Percentiles rank a stretch among this genome's conserved stretches.
phyloP scores from a whole-genome alignment of 2,113 vertebrate genomes.

The Gobiocypris rarus region DNA sequence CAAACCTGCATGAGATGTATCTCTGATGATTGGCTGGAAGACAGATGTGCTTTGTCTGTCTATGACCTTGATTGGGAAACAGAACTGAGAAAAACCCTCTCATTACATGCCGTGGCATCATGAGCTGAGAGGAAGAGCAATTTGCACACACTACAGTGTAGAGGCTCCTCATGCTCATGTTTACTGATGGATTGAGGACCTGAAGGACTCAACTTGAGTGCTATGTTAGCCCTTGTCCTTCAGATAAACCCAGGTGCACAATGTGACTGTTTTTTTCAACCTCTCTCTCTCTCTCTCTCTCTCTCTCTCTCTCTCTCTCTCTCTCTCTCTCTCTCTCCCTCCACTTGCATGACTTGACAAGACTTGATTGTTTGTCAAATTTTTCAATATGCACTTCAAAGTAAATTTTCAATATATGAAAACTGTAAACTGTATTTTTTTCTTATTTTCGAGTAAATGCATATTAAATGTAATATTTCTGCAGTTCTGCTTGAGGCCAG shows the following conservation, averaged over 20 bases:
- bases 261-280: background rate
- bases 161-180: background rate
- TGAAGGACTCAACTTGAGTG: constrained; percentile 14
- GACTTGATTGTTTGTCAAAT: background rate
- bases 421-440: background rate
- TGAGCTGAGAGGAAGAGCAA: constrained; percentile 39
- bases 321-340: background rate
- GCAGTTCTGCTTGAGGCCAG: background rate
- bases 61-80: constrained; percentile 35
- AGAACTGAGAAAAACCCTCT: constrained; percentile 1
- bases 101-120: background rate
- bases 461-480: too few relatives aligned
- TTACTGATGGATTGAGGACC: constrained; percentile 14
- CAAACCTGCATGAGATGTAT: constrained; percentile 2
- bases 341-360: too few relatives aligned
- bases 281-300: too few relatives aligned
- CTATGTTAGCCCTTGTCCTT: constrained; percentile 13
- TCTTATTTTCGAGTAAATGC: background rate
- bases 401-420: background rate
- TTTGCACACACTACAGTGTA: constrained; percentile 28
- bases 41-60: background rate
- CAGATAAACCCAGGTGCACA: background rate
- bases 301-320: background rate
- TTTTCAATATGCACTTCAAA: background rate
- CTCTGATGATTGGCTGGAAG: constrained; percentile 33